phyloP scores from a whole-genome alignment of 2,888 invertebrate species.

The Phorcus lineatus region DNA sequence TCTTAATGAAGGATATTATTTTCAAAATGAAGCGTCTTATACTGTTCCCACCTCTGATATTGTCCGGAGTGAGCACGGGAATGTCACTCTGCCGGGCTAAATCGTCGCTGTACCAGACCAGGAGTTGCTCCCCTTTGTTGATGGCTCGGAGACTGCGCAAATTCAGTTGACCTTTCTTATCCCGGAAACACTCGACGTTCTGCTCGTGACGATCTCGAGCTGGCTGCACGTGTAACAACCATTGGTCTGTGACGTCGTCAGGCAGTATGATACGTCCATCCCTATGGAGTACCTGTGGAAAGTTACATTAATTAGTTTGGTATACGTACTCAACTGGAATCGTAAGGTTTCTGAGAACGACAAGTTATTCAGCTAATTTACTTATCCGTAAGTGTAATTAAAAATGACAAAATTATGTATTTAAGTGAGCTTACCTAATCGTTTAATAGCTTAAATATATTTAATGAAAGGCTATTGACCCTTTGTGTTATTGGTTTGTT shows the following conservation, averaged over 20 bases:
- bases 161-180: slow-evolving; percentile 49
- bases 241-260: slow-evolving; percentile 35
- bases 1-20: too few species aligned
- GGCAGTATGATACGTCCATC: not conserved
- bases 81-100: slow-evolving; percentile 84
- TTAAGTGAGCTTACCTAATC: too few species aligned
- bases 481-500: too few species aligned
- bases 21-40: not conserved
- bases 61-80: slow-evolving; percentile 86
- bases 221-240: slow-evolving; percentile 75
- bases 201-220: slow-evolving; percentile 83
- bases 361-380: too few species aligned
- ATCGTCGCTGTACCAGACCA: slow-evolving; percentile 89
- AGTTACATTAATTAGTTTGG: too few species aligned
- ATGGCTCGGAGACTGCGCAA: slow-evolving; percentile 57
- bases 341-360: too few species aligned
- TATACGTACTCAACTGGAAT: too few species aligned
- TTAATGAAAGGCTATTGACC: too few species aligned
- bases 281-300: not conserved
- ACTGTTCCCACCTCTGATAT: slow-evolving; percentile 84
- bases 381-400: too few species aligned
- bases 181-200: slow-evolving; percentile 76
- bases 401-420: too few species aligned
- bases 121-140: slow-evolving; percentile 81
- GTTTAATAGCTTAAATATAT: too few species aligned